phyloP scores from a whole-genome alignment of 2,888 invertebrate genomes.

The Tetramorium bicarinatum region DNA sequence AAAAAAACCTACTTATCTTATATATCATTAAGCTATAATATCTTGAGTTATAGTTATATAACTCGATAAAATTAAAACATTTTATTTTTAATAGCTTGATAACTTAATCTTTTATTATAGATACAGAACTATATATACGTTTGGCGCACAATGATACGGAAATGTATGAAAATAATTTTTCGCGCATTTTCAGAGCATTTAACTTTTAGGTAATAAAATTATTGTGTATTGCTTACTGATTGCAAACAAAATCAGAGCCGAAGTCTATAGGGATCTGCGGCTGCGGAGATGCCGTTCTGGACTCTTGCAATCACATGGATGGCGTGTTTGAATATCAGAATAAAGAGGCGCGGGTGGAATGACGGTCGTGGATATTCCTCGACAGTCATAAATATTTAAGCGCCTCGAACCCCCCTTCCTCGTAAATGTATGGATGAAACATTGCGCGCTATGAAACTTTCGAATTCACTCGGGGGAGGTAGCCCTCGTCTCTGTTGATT shows the following conservation, averaged over 20 bases:
- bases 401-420: constrained; percentile 37
- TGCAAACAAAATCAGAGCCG: constrained; percentile 13
- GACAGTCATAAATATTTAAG: constrained; percentile 72
- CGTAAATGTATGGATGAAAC: constrained; percentile 60
- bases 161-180: constrained; percentile 7
- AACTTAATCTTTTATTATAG: constrained; percentile 19
- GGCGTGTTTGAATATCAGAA: constrained; percentile 47
- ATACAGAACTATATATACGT: background rate
- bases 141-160: background rate
- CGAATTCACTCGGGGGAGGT: constrained; percentile 43
- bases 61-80: background rate
- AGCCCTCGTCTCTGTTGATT: constrained; percentile 40
- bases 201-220: background rate
- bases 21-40: background rate
- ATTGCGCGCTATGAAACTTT: constrained; percentile 55
- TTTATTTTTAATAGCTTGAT: background rate
- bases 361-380: constrained; percentile 51
- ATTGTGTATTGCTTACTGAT: constrained; percentile 3
- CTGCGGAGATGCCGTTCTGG: background rate
- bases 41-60: background rate
- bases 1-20: background rate
- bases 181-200: background rate
- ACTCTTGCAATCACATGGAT: constrained; percentile 33
- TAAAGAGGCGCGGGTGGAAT: constrained; percentile 38
- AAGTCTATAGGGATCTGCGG: constrained; percentile 6